Conservation (phyloP, 2,797 vertebrate genomes). For the Typhlichthys eigenmanni region DNA sequence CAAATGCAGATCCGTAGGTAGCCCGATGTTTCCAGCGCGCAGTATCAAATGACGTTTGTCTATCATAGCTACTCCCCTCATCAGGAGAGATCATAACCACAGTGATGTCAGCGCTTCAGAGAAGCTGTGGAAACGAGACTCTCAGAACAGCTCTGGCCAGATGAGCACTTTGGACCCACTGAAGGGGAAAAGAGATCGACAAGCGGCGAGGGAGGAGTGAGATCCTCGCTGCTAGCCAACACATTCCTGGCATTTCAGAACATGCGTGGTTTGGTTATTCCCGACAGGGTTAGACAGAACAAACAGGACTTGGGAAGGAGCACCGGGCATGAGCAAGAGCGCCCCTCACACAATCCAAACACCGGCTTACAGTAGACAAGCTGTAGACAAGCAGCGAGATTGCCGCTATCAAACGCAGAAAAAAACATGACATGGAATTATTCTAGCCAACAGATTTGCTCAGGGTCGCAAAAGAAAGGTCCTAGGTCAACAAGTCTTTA, state of each 20-base stretch:
- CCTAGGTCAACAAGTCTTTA: conserved; percentile 26
- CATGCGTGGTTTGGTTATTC: conserved; percentile 24
- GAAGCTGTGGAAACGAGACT: neutral
- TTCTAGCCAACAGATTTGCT: neutral
- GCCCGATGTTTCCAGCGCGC: conserved; percentile 10
- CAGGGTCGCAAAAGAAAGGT: conserved; percentile 4
- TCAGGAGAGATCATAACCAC: conserved; percentile 37
- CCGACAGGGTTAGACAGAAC: conserved; percentile 20
- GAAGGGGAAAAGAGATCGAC: neutral
- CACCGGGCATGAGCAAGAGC: conserved; percentile 12
- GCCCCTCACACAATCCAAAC: conserved; percentile 10
- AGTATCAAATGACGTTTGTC: too few species aligned
- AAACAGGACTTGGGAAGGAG: conserved; percentile 1
- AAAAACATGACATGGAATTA: conserved; percentile 11
- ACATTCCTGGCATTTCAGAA: conserved; percentile 53
- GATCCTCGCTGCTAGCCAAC: conserved; percentile 27
- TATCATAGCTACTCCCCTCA: conserved; percentile 13
- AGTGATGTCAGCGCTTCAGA: conserved; percentile 37
- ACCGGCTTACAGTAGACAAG: conserved; percentile 15
- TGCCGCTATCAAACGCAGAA: neutral
- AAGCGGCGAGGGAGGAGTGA: neutral
- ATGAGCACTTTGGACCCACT: conserved; percentile 11
- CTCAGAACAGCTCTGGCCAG: conserved; percentile 12
- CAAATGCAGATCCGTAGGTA: conserved; percentile 33
- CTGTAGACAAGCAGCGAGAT: conserved; percentile 21